Conservation (phyloP, 2,113 vertebrate genomes). For the Pedionomus torquatus region DNA sequence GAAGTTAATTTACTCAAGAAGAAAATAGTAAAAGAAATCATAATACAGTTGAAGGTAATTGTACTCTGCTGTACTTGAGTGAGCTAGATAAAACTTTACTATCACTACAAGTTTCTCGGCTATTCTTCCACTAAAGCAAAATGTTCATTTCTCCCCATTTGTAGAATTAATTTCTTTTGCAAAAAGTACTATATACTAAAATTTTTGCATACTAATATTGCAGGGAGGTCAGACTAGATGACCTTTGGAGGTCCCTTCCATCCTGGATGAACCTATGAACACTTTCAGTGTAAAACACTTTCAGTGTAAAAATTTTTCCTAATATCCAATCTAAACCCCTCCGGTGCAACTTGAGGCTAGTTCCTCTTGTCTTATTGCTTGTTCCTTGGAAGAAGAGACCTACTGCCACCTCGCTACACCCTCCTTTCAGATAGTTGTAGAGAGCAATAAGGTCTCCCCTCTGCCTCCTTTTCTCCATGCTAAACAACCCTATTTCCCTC, state of each 20-base stretch:
- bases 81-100: not conserved
- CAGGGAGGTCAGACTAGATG: no score
- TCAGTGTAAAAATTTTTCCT: not conserved
- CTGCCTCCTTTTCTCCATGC: not conserved
- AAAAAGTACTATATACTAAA: not conserved
- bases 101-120: not conserved
- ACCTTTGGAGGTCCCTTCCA: no score
- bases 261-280: no score
- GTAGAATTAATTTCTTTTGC: not conserved
- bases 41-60: not conserved
- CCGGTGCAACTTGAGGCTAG: not conserved
- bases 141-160: not conserved
- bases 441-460: not conserved
- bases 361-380: not conserved
- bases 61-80: not conserved
- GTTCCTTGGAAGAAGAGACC: not conserved
- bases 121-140: not conserved
- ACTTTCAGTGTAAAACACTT: no score
- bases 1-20: constrained; percentile 44
- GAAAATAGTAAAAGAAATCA: constrained; percentile 10
- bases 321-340: not conserved
- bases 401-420: not conserved
- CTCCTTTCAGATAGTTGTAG: not conserved
- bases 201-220: not conserved
- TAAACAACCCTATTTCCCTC: not conserved